These are phyloP conservation scores for Dipodomys stephensi DNA, from an alignment of 2,113 vertebrate genomes.

Conservation along the genomic window DNA sequence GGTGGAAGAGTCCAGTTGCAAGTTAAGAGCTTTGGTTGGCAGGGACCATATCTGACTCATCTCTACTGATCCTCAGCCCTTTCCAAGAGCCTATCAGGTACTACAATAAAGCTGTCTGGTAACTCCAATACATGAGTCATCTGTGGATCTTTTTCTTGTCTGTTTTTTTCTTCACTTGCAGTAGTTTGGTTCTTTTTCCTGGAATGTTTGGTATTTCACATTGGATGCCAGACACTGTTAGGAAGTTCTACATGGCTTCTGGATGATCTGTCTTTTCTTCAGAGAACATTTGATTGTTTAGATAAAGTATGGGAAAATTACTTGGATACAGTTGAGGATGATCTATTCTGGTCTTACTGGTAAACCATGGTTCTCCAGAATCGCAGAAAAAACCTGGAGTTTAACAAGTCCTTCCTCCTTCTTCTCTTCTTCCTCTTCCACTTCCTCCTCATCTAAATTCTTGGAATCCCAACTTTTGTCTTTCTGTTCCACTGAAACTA, in stretches of 20 bases:
- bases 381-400: not conserved
- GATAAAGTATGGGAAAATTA: not conserved
- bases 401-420: not conserved
- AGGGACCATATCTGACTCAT: not conserved
- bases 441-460: not conserved
- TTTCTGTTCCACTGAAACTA: not conserved
- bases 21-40: not conserved
- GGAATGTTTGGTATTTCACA: constrained; percentile 4
- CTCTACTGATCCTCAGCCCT: not conserved
- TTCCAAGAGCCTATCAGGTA: not conserved
- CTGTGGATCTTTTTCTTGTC: not conserved
- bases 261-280: not conserved
- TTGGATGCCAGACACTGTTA: not conserved
- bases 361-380: not conserved
- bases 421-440: no score
- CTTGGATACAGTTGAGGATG: not conserved
- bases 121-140: not conserved
- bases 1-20: not conserved
- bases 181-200: constrained; percentile 5
- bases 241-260: not conserved
- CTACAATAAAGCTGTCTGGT: not conserved
- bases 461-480: not conserved
- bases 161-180: constrained; percentile 14
- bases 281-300: not conserved
- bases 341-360: not conserved